Percentiles rank a stretch among this genome's conserved stretches.
These are phyloP conservation scores for Coluber constrictor DNA, from an alignment of 2,797 vertebrate species.

Conservation along the genomic window DNA sequence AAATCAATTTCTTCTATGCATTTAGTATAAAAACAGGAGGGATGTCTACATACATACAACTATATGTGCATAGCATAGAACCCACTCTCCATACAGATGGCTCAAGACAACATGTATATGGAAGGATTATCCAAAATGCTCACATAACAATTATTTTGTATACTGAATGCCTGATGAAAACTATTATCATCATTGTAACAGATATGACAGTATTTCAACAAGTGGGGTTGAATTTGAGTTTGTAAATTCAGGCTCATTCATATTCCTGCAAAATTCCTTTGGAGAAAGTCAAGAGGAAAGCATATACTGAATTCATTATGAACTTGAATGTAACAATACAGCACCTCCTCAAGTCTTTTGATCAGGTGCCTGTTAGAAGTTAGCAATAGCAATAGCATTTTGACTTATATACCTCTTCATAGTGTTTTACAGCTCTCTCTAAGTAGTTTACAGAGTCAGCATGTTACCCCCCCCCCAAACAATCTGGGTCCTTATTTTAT, in stretches of 20 bases:
- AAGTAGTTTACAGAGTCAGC: no score
- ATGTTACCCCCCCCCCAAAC: no score
- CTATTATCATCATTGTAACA: not conserved
- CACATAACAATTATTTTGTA: not conserved
- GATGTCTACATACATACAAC: not conserved
- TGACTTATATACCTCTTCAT: no score
- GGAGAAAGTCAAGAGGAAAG: not conserved
- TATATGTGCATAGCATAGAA: not conserved
- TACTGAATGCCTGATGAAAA: not conserved
- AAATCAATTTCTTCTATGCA: not conserved
- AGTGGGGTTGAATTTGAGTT: not conserved
- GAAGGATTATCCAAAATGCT: not conserved
- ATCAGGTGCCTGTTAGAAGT: not conserved
- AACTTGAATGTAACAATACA: not conserved
- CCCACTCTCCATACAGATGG: not conserved
- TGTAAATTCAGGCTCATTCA: not conserved
- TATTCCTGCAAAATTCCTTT: not conserved
- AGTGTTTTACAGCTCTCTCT: no score
- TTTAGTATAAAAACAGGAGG: not conserved
- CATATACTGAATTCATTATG: not conserved
- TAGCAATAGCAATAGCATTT: no score
- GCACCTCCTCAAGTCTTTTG: not conserved
- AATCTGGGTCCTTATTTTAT: no score
- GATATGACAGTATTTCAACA: not conserved
- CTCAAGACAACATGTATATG: not conserved